Base-by-base conservation (phyloP, 2,888 invertebrate genomes). In the Oscheius onirici region DNA sequence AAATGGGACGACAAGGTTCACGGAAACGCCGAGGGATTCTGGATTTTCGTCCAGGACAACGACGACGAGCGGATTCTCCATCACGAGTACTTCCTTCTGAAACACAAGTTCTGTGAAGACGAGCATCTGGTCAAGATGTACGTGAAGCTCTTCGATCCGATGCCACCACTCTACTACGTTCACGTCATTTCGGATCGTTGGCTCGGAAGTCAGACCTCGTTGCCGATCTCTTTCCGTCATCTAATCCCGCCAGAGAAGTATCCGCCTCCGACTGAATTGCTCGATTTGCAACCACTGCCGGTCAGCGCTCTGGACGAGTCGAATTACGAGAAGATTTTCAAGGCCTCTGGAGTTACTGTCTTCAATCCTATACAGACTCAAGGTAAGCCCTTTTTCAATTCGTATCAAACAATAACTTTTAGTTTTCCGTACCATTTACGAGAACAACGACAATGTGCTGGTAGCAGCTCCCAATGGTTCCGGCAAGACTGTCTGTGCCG, bases 291-390 rank as follows among this genome's bases (percentile, higher is more conserved):
- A 88, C 97, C 99, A 0, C 90, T 99, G 69, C 97, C 97, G 0
- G 89, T 91, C 20, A 94, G 95, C 0, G 97, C 97, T 0, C 89
- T 99, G 22, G 89, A 96, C 83, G 95, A 96, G 89, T 90, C 92
- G 0, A 92, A 92, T 72, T 97, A 92, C 86, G 96, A 97, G 87
- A 90, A 91, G 11, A 90, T 99, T 49, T 99, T 97, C 87, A 90
- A 90, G 0, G 93, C 94, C 11, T 92, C 92, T 71, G 80, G 77
- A 40, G 94, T 95, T 88, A 93, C 93, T 1, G 95, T 95, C 88
- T 97, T 99, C 89, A 99, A 99, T 89, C 96, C 99, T 0, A 97
- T 99, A 72, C 99, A 99, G 89, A 99, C 99, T 0, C 95, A 96
- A 91, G 89, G 90, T 90, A 54, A 24, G 20, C 43, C 15, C 90